These are phyloP conservation scores for Nomada goodeniana DNA, from an alignment of 2,888 invertebrate genomes.

Conservation along the genomic window DNA sequence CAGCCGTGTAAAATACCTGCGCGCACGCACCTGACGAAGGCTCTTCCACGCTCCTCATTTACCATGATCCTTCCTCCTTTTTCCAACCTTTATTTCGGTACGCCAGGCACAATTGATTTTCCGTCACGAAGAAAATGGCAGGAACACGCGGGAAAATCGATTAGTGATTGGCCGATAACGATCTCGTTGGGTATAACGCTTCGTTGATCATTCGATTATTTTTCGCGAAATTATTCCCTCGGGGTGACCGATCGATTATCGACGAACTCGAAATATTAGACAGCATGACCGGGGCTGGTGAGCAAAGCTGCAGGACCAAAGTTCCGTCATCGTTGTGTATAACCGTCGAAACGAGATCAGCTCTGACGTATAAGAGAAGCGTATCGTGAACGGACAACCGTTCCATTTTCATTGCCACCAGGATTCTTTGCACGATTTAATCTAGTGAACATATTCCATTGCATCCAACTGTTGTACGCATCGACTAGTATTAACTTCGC, in stretches of 20 bases:
- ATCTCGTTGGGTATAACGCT: slow-evolving; percentile 22
- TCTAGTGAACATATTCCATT: not conserved
- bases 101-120: slow-evolving; percentile 16
- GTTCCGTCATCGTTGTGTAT: slow-evolving; percentile 1
- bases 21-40: slow-evolving; percentile 17
- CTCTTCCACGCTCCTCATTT: slow-evolving; percentile 27
- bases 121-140: not conserved
- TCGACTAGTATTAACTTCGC: too few species aligned
- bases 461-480: too few species aligned
- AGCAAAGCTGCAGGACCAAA: not conserved
- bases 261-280: not conserved
- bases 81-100: not conserved
- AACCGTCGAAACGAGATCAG: slow-evolving; percentile 15
- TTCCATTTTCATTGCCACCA: not conserved
- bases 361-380: not conserved
- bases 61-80: slow-evolving; percentile 22
- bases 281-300: not conserved
- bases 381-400: not conserved
- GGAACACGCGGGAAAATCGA: not conserved
- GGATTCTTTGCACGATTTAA: not conserved
- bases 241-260: not conserved
- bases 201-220: slow-evolving; percentile 29
- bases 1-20: slow-evolving; percentile 48
- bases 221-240: slow-evolving; percentile 6
- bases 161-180: slow-evolving; percentile 41